Conservation (phyloP, 64 coral and sea anemone genomes). For the Actinia equina region DNA sequence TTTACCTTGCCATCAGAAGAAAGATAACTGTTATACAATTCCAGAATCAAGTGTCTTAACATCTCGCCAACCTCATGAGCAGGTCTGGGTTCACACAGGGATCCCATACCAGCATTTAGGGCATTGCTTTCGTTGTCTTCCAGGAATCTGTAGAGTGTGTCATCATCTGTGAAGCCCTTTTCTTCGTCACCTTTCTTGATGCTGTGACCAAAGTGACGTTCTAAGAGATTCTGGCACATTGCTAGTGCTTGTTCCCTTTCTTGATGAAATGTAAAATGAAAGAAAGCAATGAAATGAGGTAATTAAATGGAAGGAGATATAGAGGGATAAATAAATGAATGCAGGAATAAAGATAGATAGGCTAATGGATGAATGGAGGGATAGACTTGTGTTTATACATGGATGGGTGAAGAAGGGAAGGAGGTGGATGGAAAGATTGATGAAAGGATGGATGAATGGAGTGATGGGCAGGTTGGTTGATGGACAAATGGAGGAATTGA, state of each 20-base stretch:
- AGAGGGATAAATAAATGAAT: no score
- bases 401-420: no score
- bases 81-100: slow-evolving; percentile 84
- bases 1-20: slow-evolving; percentile 92
- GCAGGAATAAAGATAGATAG: no score
- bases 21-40: slow-evolving; percentile 68
- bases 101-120: slow-evolving; percentile 80
- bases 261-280: slow-evolving; percentile 8
- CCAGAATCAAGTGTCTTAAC: slow-evolving; percentile 73
- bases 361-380: no score
- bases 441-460: no score
- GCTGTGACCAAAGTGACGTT: slow-evolving; percentile 74
- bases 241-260: slow-evolving; percentile 76
- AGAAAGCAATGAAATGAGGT: background rate
- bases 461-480: no score
- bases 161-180: slow-evolving; percentile 63
- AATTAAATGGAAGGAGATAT: no score
- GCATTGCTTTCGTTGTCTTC: slow-evolving; percentile 94
- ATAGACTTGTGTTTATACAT: no score
- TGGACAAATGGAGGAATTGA: no score
- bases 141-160: slow-evolving; percentile 82
- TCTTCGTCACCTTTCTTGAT: slow-evolving; percentile 52
- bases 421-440: no score
- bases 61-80: slow-evolving; percentile 84
- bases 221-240: slow-evolving; percentile 84